Evolutionary conservation across 1,140 invertebrate species (phyloP).

Genomic region (Zaprionus ghesquierei): DNA sequence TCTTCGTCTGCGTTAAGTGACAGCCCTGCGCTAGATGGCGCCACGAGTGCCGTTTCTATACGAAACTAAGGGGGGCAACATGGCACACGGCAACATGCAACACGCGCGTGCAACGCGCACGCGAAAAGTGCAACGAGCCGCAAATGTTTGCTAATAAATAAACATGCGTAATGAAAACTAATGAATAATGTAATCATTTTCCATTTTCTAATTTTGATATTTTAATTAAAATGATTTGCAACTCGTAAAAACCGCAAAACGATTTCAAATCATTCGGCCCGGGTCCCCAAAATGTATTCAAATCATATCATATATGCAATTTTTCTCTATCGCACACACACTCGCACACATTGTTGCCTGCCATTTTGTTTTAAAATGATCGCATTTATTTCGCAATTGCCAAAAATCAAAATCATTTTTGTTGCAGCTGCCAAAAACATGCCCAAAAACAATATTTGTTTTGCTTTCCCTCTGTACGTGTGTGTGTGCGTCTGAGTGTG

Average conservation of each 20-base stretch:
- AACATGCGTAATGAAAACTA: slow-evolving; percentile 82
- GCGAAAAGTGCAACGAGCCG: slow-evolving; percentile 29
- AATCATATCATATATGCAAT: slow-evolving; percentile 75
- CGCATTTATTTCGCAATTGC: slow-evolving; percentile 69
- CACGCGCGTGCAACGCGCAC: background rate
- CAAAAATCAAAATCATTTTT: slow-evolving; percentile 74
- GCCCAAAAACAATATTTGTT: slow-evolving; percentile 73
- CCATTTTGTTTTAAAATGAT: slow-evolving; percentile 79
- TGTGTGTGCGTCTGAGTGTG: slow-evolving; percentile 2
- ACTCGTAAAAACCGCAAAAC: slow-evolving; percentile 82
- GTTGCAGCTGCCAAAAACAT: slow-evolving; percentile 44
- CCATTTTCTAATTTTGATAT: slow-evolving; percentile 82
- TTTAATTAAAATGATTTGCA: slow-evolving; percentile 83
- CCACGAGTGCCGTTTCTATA: slow-evolving; percentile 36
- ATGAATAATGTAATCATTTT: slow-evolving; percentile 83
- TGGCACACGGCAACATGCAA: no score
- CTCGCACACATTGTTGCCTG: slow-evolving; percentile 13
- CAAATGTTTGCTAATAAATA: slow-evolving; percentile 68
- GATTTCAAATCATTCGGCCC: slow-evolving; percentile 79
- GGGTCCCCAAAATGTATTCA: slow-evolving; percentile 55
- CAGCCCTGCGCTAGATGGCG: slow-evolving; percentile 60
- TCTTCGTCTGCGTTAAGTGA: background rate
- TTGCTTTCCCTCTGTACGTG: slow-evolving; percentile 23
- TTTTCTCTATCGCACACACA: slow-evolving; percentile 2
- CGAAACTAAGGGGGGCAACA: no score